Base-by-base conservation (phyloP, 2,113 vertebrate genomes). In the Miniopterus natalensis region DNA sequence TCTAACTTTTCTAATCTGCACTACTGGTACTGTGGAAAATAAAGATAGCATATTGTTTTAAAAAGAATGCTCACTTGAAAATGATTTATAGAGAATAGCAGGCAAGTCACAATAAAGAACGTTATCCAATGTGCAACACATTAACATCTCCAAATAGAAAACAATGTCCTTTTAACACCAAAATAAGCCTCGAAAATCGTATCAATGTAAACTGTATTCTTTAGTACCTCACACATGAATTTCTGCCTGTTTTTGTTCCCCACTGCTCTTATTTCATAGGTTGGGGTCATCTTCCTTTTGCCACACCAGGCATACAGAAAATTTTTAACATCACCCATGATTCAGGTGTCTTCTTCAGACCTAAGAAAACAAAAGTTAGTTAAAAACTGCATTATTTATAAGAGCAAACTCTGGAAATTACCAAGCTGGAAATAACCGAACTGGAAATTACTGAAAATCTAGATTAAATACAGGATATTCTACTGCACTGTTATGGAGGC, bases 251-350 rank as follows among this genome's bases (percentile, higher is more conserved):
- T 99, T 89, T 99, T 99, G 97, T 99, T 99, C 15, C 99, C 99
- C 3, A 98, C 99, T 1, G 99, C 98, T 74, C 99, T 98, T 92
- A 99, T 99, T 92, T 99, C 99, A 83, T 99, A 99, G 84, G 77
- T 98, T 2, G 99, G 99, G 0, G 99, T 99, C 68, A 99, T 90
- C 97, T 99, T 99, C 98, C 99, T 99, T 93, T 99, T 99, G 18
- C 99, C 99, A 87, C 99, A 99, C 99, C 99, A 99, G 89, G 99
- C 99, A 42, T 99, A 99, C 8, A 99, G 98, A 81, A 99, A 99
- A 97, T 99, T 99, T 98, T 99, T 99, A 80, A 99, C 98, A 93
- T 99, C 99, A 42, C 98, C 99, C 99, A 99, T 99, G 97, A 89
- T 97, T 96, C 91, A 88, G 51, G 27, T n/a, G 59, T 95, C 55